Evolutionary conservation across 1,140 invertebrate genomes (phyloP).

Genomic region (Neodiprion pinetum): DNA sequence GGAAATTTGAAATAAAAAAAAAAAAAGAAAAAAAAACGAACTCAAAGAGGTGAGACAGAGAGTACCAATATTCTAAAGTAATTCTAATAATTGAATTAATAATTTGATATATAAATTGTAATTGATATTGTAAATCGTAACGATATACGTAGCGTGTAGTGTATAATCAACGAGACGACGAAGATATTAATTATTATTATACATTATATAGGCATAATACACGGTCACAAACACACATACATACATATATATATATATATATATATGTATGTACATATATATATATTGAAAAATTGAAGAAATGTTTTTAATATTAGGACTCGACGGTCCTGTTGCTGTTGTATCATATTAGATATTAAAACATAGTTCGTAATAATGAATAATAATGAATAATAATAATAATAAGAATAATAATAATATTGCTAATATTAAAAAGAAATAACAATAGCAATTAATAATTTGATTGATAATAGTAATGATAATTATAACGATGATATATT

Average conservation of each 20-base stretch:
- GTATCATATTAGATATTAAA: constrained; percentile 47
- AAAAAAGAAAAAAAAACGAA: not conserved
- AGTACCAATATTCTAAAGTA: constrained; percentile 65
- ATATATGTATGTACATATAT: no score
- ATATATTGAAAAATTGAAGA: constrained; percentile 45
- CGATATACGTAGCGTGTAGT: constrained; percentile 15
- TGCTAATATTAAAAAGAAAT: constrained; percentile 36
- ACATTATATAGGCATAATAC: constrained; percentile 18
- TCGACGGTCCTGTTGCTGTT: constrained; percentile 40
- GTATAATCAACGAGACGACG: constrained; percentile 36
- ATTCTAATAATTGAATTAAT: constrained; percentile 63
- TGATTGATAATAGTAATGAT: not conserved
- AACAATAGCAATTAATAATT: constrained; percentile 15
- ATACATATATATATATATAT: no score
- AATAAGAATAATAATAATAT: constrained; percentile 28
- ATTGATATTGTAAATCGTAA: constrained; percentile 62
- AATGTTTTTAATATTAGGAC: constrained; percentile 47
- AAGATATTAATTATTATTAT: constrained; percentile 32
- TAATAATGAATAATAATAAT: constrained; percentile 15
- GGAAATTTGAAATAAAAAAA: constrained; percentile 17
- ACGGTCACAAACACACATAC: no score
- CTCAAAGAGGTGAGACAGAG: constrained; percentile 41
- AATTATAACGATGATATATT: constrained; percentile 28
- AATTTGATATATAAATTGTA: constrained; percentile 57
- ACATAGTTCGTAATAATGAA: constrained; percentile 14